Conservation (phyloP, 2,113 vertebrate species). For the Calyptomena viridis region DNA sequence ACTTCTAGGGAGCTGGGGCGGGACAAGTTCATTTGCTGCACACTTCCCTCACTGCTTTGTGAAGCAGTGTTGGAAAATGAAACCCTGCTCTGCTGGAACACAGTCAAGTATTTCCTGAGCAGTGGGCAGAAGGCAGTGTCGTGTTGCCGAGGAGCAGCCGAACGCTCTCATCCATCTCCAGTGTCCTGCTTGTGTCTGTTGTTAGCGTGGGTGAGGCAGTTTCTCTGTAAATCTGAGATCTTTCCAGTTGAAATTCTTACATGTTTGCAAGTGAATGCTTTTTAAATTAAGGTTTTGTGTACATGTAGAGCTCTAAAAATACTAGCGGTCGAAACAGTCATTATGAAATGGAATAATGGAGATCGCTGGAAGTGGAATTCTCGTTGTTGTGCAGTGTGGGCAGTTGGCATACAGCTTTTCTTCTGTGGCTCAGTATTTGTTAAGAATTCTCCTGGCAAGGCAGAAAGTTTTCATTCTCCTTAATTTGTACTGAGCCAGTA, state of each 20-base stretch:
- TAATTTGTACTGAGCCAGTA: not conserved
- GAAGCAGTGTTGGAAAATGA: conserved; percentile 10
- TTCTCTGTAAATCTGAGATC: not conserved
- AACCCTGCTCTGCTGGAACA: conserved; percentile 6
- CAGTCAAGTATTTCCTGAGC: conserved; percentile 17
- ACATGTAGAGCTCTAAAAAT: not conserved
- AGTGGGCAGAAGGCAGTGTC: not conserved
- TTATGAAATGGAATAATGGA: not conserved
- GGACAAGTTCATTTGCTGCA: not conserved
- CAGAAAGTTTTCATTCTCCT: not conserved
- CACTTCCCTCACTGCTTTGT: not conserved
- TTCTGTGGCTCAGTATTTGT: not conserved
- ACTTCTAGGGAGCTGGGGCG: not conserved
- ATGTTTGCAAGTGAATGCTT: not conserved
- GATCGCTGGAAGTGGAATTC: not conserved
- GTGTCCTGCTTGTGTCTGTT: not conserved
- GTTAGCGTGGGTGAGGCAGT: not conserved
- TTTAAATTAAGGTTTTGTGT: not conserved
- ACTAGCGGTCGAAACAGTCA: not conserved
- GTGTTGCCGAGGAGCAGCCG: not conserved
- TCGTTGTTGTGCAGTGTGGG: not conserved
- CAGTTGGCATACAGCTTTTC: not conserved
- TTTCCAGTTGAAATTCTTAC: not conserved
- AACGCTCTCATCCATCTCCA: not conserved
- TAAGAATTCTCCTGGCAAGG: not conserved